Conservation (phyloP, 2,888 invertebrate genomes). For the Notodonta dromedarius region DNA sequence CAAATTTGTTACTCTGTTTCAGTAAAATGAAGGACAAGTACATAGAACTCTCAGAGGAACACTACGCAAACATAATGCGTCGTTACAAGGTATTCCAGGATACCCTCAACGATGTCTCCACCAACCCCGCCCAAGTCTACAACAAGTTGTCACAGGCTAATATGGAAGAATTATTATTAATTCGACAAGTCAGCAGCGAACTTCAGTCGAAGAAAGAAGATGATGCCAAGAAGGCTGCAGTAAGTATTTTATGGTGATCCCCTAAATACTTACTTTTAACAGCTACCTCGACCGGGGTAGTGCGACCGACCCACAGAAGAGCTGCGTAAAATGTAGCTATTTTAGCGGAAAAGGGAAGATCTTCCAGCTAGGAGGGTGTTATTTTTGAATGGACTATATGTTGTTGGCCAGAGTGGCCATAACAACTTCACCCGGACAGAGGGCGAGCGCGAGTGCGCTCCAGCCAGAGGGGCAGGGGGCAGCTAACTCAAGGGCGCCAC, state of each 20-base stretch:
- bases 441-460: too few species aligned
- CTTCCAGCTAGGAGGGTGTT: too few species aligned
- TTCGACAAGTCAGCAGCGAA: constrained; percentile 58
- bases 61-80: constrained; percentile 26
- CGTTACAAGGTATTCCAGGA: constrained; percentile 44
- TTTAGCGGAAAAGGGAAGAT: too few species aligned
- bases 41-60: constrained; percentile 33
- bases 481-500: too few species aligned
- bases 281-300: too few species aligned
- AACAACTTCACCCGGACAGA: too few species aligned
- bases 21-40: constrained; percentile 23
- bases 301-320: too few species aligned
- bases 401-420: too few species aligned
- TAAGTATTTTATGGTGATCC: constrained; percentile 22
- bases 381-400: too few species aligned
- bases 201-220: constrained; percentile 66
- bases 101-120: constrained; percentile 21
- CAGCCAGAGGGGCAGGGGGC: too few species aligned
- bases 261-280: too few species aligned
- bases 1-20: neutral
- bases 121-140: constrained; percentile 50
- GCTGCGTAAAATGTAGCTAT: too few species aligned
- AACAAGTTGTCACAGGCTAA: constrained; percentile 41
- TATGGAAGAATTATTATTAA: constrained; percentile 52
- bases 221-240: constrained; percentile 55